Evolutionary conservation across 2,888 invertebrate genomes (phyloP).

Genomic region (Tupiocoris notatus): DNA sequence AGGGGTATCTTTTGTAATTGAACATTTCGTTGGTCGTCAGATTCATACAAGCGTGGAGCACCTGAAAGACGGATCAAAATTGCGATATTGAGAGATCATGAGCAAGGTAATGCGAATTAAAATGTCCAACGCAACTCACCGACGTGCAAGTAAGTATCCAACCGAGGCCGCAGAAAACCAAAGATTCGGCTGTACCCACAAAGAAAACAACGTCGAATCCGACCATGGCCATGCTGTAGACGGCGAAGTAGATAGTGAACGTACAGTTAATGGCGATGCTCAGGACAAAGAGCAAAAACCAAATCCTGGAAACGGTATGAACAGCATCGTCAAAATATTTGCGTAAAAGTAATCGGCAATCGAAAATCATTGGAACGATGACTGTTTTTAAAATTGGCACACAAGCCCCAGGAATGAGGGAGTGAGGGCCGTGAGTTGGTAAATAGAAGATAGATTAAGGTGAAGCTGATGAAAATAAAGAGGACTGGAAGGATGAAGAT

Average conservation of each 20-base stretch:
- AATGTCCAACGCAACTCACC: too few species aligned
- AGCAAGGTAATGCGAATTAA: neutral
- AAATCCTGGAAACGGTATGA: slow-evolving; percentile 66
- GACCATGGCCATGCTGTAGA: slow-evolving; percentile 79
- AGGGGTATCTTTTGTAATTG: slow-evolving; percentile 87
- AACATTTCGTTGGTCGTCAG: slow-evolving; percentile 93
- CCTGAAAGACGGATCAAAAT: slow-evolving; percentile 57
- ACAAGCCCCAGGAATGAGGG: too few species aligned
- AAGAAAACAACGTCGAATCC: slow-evolving; percentile 82
- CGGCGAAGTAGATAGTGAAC: slow-evolving; percentile 82
- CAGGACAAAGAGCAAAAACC: slow-evolving; percentile 88
- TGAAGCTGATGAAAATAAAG: too few species aligned
- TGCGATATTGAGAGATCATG: neutral
- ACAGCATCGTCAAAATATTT: too few species aligned
- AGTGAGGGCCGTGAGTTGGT: too few species aligned
- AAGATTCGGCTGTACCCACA: slow-evolving; percentile 76
- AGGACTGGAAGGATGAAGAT: too few species aligned
- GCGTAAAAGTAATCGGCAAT: too few species aligned
- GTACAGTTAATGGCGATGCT: slow-evolving; percentile 85
- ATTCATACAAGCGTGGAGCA: slow-evolving; percentile 89
- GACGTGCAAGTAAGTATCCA: slow-evolving; percentile 86
- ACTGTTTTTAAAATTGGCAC: too few species aligned
- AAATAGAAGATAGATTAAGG: too few species aligned
- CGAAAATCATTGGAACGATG: too few species aligned
- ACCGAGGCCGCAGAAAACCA: slow-evolving; percentile 80